Base-by-base conservation (phyloP, 1,140 invertebrate species). In the Trypoxylus dichotomus region DNA sequence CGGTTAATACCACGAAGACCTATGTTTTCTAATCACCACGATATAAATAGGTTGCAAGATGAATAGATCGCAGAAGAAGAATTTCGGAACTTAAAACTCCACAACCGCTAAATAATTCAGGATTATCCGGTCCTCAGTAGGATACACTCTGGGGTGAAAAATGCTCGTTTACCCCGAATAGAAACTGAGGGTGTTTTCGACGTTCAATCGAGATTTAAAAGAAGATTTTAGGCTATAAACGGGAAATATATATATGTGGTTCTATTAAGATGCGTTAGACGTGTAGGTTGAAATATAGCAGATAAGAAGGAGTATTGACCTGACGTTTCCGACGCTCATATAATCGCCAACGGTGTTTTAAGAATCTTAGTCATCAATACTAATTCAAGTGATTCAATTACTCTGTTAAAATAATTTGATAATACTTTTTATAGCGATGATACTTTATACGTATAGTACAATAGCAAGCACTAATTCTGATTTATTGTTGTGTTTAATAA, bases 131-230 rank as follows among this genome's bases (percentile, higher is more conserved):
- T 68, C 24, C 60, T 24, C 60, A 1, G 27, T 24, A 68, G 60
- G 60, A 68, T 68, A 54, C 27, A 68, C 24, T 10, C 27, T 29
- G 60, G 60, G 24, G 60, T 68, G 60, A 68, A 68, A 54, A 68
- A 68, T 24, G 60, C 60, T 29, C 60, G 60, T 29, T 68, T 68
- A 68, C 27, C 60, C 60, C 60, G 60, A 68, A 68, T 68, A 68
- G 60, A 68, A 68, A 68, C 24, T 68, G 60, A 68, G 60, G 27
- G 60, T 24, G 60, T 15, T 25, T 24, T 29, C 19, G 60, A 24
- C 60, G 21, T 68, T 68, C 60, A 68, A 68, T 68, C 60, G 60
- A 68, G 60, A 68, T 68, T 68, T 68, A 68, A 68, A 68, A 68
- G 60, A 68, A 68, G 60, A 68, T 29, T 24, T 68, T 68, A 27